Evolutionary conservation across 2,888 invertebrate genomes (phyloP), one percentile per base, ranked within the genome.

Genomic region (Latrodectus elegans): DNA sequence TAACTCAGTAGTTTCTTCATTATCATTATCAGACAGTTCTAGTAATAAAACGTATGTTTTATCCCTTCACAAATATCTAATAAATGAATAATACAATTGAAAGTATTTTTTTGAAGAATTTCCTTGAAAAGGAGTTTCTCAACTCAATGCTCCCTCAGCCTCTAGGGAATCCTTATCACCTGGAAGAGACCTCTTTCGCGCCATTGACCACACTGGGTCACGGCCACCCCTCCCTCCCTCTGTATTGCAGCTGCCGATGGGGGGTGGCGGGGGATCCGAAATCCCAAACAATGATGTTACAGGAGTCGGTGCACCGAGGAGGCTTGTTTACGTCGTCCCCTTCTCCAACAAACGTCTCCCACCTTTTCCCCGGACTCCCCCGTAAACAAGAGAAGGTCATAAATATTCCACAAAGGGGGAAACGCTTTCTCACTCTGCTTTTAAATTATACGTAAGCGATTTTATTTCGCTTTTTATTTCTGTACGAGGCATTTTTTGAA

Each of bases 151-250:
- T 22, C 55, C n/a, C 1, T 4, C 55, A 22, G 26, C 60, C 22
- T 17, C 64, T 65, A 75, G 49, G 52, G 15, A 12, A 15, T 15
- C 17, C 4, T 17, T 12, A 51, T 52, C 49, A 68, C 78, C 68
- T 53, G 72, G 72, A 60, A 12, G 72, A 60, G 80, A 80, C 80
- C 83, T 84, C 83, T 84, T 84, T 84, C 77, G 64, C 76, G 64
- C 75, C 83, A 84, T 77, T 84, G 86, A 74, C 80, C 86, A 68
- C 76, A 75, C 75, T 76, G 65, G 86, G 86, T 75, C 80, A 80
- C 80, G 80, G 86, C 71, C 80, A 74, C 68, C 68, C 77, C 76
- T 64, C 49, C 60, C 51, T 60, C 72, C 3, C 3, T 38, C 38
- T 38, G 38, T 38, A 64, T 51, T 12, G 60, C 82, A 82, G 80